Base-by-base conservation (phyloP, 1,140 invertebrate species). In the Eupristina koningsbergeri region DNA sequence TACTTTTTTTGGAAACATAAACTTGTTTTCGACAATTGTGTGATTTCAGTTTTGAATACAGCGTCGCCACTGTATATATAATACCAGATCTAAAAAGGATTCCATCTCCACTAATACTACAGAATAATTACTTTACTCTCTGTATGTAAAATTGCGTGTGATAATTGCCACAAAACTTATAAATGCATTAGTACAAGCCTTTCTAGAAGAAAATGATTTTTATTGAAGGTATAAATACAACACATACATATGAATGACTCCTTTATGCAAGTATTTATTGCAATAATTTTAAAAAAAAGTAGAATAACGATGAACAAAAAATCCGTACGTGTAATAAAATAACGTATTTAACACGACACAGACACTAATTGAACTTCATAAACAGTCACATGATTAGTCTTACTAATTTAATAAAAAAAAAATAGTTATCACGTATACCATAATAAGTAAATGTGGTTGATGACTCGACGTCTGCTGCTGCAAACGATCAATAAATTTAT, bases 381-480 rank as follows among this genome's bases (percentile, higher is more conserved):
- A 71, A n/a, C 36, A 71, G 36, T 11, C 67, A 71, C 67, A 41
- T 15, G 67, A 71, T 71, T 71, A 26, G 67, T 71, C 67, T 71
- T 71, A 41, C 36, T 71, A 71, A 71, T 80, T 22, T 26, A 15
- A 71, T 71, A 53, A 80, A 80, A 53, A 80, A 53, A 71, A 47
- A 29, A 22, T 53, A 34, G 17, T 13, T 41, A n/a, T 17, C 22
- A 22, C 13, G 1, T 53, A 80, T 41, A 73, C 3, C 17, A n/a
- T 19, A 31, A 26, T 22, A 0, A 74, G 34, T 22, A 31, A 31
- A 41, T 75, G 67, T 41, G 36, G 69, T 64, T 13, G 29, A 69
- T 76, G 58, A 82, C 73, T 76, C 58, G 73, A 15, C 26, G 45
- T 71, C 34, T 83, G 2, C 79, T 74, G 22, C 50, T 83, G 1